Evolutionary conservation across 2,888 invertebrate species (phyloP), one percentile per base, ranked within the genome.

Genomic region (Tortricodes alternella): DNA sequence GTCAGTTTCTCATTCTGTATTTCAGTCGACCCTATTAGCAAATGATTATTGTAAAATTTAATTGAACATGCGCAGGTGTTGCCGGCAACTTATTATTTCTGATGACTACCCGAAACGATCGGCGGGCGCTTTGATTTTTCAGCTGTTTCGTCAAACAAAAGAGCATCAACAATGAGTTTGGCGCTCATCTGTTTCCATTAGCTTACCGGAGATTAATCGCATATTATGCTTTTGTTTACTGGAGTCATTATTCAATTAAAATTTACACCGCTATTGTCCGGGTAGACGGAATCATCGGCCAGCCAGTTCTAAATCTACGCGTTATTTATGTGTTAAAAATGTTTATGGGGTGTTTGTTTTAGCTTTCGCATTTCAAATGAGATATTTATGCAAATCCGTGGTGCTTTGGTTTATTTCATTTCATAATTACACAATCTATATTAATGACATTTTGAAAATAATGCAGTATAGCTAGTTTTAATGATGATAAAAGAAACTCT

Each of bases 201-300:
- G 66, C 63, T 59, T 57, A 48, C 43, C 37, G 39, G 59, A 75
- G 76, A 79, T 76, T 79, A 80, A 78, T 80, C 69, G 72, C 71
- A 65, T 71, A 78, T 75, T 71, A 76, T 66, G 67, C 71, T 63
- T 73, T 80, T 80, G 80, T 78, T 74, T 72, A 71, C 71, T 62
- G 61, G 53, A 75, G 71, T 77, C 73, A 77, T 79, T 76, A 79
- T 78, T 78, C 76, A 77, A 78, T 80, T 78, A 78, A 72, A 72
- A 73, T 73, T 71, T 63, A 71, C 59, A 60, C 61, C 48, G 61
- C 24, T 51, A 38, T 51, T 52, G 56, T 56, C 19, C 29, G 35
- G 43, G 3, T 53, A 39, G 38, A 37, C n/a, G 44, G 27, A 34
- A 41, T 46, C 44, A 46, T 41, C n/a, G 35, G 34, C 18, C 24